Evolutionary conservation across 2,113 vertebrate species (phyloP).

Genomic region (Pogonocichla stellata): DNA sequence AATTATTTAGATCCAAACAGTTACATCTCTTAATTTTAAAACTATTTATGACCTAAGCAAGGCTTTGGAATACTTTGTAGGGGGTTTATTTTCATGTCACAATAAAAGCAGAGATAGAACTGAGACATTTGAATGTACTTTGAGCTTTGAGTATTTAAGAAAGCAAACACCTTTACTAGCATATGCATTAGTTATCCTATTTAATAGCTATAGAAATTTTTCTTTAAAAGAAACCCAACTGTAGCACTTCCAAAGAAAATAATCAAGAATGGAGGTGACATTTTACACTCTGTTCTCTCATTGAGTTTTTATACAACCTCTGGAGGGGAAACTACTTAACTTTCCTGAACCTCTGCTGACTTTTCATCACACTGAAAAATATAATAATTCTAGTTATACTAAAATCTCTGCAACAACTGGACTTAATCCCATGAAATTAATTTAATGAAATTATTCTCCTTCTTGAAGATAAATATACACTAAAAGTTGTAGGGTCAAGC

Average conservation of each 20-base stretch:
- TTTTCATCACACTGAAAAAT: not conserved
- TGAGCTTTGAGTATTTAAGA: not conserved
- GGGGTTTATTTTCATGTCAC: not conserved
- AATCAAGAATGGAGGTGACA: not conserved
- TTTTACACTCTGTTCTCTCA: not conserved
- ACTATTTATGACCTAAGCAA: not conserved
- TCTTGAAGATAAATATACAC: not conserved
- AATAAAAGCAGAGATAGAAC: not conserved
- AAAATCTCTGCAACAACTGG: not conserved
- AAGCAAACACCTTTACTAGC: not conserved
- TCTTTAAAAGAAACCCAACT: not conserved
- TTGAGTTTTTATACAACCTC: not conserved
- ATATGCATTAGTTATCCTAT: not conserved
- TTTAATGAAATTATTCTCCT: not conserved
- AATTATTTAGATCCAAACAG: not conserved
- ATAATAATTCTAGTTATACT: not conserved
- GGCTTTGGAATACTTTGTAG: not conserved
- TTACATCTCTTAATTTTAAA: not conserved
- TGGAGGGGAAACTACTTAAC: not conserved
- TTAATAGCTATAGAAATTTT: not conserved
- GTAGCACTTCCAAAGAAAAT: not conserved
- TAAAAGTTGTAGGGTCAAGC: not conserved
- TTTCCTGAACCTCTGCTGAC: not conserved
- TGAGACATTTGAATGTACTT: not conserved
- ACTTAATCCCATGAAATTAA: not conserved